These are phyloP conservation scores for Tupaia chinensis DNA, from an alignment of 2,113 vertebrate species.

Conservation along the genomic window DNA sequence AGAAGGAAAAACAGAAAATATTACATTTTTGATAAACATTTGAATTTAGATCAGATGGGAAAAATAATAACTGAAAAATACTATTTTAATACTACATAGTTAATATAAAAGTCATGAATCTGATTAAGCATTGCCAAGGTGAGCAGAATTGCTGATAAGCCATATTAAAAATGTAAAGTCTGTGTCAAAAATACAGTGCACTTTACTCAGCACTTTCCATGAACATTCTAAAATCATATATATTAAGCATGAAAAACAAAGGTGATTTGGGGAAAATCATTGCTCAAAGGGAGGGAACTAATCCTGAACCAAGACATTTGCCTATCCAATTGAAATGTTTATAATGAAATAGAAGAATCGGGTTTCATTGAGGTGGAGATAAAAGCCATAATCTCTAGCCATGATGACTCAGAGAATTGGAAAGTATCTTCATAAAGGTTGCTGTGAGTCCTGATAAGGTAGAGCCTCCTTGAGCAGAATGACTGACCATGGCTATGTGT, in stretches of 20 bases:
- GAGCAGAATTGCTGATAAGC: neutral
- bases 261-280: neutral
- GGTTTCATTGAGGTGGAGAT: neutral
- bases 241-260: neutral
- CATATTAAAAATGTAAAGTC: neutral
- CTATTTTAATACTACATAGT: neutral
- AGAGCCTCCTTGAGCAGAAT: neutral
- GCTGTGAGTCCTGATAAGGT: neutral
- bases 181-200: neutral
- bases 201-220: neutral
- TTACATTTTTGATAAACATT: neutral
- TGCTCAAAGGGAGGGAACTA: neutral
- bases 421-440: neutral
- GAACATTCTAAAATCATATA: neutral
- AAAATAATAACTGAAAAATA: neutral
- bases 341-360: neutral
- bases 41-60: neutral
- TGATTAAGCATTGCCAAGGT: neutral
- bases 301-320: neutral
- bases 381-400: neutral
- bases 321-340: neutral
- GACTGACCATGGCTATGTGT: neutral
- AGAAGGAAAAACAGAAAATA: neutral
- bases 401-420: neutral
- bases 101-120: constrained; percentile 11